A percentile compares a stretch with the other conserved stretches of the same genome.
These are phyloP conservation scores for Limnephilus auricula DNA, from an alignment of 2,888 invertebrate species.

Conservation along the genomic window DNA sequence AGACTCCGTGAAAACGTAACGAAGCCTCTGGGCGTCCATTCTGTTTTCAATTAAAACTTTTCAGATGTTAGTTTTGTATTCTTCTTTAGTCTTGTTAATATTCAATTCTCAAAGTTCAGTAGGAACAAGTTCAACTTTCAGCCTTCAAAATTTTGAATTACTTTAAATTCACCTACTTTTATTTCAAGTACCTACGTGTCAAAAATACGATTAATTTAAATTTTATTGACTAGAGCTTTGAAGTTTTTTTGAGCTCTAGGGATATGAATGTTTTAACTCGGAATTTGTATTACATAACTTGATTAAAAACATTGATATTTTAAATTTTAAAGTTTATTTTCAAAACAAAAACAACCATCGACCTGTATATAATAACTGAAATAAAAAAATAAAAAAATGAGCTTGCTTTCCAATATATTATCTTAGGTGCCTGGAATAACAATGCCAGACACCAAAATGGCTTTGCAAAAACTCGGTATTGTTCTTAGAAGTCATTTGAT, in stretches of 20 bases:
- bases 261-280: background rate
- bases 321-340: background rate
- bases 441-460: too few species aligned
- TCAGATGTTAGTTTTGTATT: constrained; percentile 32
- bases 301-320: background rate
- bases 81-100: background rate
- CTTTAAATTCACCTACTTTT: background rate
- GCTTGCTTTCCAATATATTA: too few species aligned
- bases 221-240: background rate
- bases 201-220: background rate
- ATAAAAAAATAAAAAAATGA: too few species aligned
- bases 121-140: background rate
- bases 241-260: background rate
- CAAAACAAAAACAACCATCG: too few species aligned
- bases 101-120: constrained; percentile 10
- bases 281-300: background rate
- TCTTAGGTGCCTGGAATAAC: too few species aligned
- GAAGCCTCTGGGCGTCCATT: background rate
- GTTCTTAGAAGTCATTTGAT: background rate
- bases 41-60: constrained; percentile 36
- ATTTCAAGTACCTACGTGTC: background rate
- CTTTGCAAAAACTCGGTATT: too few species aligned
- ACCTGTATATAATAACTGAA: too few species aligned
- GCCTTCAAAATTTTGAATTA: background rate
- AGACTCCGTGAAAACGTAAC: background rate